Evolutionary conservation across 2,797 vertebrate genomes (phyloP).

Genomic region (Rhabdophis nuchalis): DNA sequence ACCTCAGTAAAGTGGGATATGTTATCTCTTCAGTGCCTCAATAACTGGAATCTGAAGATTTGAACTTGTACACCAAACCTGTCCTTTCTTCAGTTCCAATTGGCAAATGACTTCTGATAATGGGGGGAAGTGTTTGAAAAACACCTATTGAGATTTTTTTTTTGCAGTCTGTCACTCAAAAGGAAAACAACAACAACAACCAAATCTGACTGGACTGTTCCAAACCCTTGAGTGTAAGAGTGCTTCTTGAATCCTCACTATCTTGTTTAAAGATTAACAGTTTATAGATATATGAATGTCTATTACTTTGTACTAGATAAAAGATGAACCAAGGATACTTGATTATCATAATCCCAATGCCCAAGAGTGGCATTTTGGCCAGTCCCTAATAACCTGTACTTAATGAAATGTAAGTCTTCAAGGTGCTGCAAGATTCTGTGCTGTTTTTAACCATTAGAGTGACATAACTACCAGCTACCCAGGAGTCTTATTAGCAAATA

Average conservation of each 20-base stretch:
- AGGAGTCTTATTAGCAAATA: neutral
- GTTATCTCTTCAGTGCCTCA: conserved; percentile 8
- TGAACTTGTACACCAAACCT: neutral
- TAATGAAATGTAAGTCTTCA: neutral
- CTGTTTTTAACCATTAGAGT: neutral
- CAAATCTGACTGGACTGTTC: neutral
- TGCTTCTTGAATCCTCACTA: neutral
- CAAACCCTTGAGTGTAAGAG: neutral
- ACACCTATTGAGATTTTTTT: neutral
- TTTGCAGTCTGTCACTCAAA: neutral
- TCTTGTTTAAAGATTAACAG: neutral
- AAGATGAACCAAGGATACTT: neutral
- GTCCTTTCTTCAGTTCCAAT: neutral
- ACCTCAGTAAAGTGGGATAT: neutral
- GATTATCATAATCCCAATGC: neutral
- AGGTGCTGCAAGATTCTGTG: neutral
- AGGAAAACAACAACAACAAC: neutral
- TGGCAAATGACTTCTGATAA: neutral
- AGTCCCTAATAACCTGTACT: neutral
- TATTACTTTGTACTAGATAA: neutral
- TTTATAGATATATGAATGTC: neutral
- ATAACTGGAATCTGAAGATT: neutral
- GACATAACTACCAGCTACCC: neutral
- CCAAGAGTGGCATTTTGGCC: neutral
- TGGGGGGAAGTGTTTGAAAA: neutral